Evolutionary conservation across 2,888 invertebrate genomes (phyloP), one percentile per base, ranked within the genome.

Genomic region (Habroteleia sp.): DNA sequence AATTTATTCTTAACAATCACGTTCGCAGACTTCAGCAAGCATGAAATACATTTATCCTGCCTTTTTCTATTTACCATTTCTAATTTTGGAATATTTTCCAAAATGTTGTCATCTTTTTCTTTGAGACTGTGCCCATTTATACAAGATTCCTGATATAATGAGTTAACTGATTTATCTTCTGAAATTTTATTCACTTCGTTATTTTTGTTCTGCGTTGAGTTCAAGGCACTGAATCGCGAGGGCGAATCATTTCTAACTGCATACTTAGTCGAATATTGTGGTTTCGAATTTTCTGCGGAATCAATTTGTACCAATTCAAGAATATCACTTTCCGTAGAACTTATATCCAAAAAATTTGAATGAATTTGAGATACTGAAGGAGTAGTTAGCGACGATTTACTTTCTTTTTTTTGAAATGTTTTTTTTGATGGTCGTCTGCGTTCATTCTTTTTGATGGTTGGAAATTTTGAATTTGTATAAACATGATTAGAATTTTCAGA

Each of bases 1-100:
- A 29, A 7, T 6, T 41, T 44, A 1, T 17, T 7, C 29, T 56
- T 56, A 1, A 16, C 6, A 1, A 52, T 20, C 3, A 14, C 16
- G 13, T 73, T 35, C 0, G 78, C 66, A 7, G 84, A 75, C 60
- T 81, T 82, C 54, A 81, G 75, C 71, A 88, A 78, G 62, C 88
- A 88, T 6, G 85, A 78, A 4, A 86, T 69, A 63, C 88, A 88
- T 58, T 81, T 85, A 52, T 88, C 87, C 1, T 68, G 44, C 10
- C 79, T 82, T 23, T 68, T 80, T 62, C 88, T 79, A 0, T 80
- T 79, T 37, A 80, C 82, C 8, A 84, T 76, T n/a, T 78, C 77
- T 3, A 85, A 68, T 27, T 52, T 63, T 1, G 87, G 87, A 10
- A 88, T 80, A 2, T 72, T 66, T 4, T 65, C 54, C 6, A 86